phyloP scores from a whole-genome alignment of 2,888 invertebrate species.

The Watsonalla cultraria region DNA sequence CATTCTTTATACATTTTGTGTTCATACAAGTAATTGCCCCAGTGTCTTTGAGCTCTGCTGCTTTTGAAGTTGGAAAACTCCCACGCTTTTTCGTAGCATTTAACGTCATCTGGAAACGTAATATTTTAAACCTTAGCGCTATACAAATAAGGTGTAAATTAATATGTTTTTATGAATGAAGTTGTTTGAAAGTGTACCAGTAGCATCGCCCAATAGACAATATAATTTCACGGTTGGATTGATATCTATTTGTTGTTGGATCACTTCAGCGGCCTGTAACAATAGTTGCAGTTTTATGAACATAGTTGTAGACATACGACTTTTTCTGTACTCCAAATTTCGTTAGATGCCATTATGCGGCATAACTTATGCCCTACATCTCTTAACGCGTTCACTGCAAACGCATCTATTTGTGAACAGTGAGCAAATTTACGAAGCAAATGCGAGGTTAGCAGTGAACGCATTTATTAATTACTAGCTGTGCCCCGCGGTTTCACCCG shows the following conservation, averaged over 20 bases:
- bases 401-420: no score
- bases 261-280: conserved; percentile 90
- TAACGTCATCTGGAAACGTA: conserved; percentile 80
- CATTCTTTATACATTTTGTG: conserved; percentile 88
- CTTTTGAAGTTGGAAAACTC: conserved; percentile 89
- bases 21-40: conserved; percentile 89
- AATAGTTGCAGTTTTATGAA: conserved; percentile 1
- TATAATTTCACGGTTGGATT: conserved; percentile 91
- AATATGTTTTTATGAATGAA: not conserved
- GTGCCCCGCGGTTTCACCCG: no score
- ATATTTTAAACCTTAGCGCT: not conserved
- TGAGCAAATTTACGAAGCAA: no score
- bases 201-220: conserved; percentile 94
- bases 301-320: no score
- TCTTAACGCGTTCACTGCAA: no score
- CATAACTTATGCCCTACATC: no score
- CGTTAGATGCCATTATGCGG: no score
- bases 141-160: not conserved
- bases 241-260: conserved; percentile 87
- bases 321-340: no score
- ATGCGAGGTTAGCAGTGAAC: no score
- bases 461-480: no score
- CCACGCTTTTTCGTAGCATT: conserved; percentile 94
- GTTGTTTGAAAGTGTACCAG: conserved; percentile 42
- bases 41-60: conserved; percentile 91